Conservation (phyloP, 2,113 vertebrate species). For the Chionomys nivalis region DNA sequence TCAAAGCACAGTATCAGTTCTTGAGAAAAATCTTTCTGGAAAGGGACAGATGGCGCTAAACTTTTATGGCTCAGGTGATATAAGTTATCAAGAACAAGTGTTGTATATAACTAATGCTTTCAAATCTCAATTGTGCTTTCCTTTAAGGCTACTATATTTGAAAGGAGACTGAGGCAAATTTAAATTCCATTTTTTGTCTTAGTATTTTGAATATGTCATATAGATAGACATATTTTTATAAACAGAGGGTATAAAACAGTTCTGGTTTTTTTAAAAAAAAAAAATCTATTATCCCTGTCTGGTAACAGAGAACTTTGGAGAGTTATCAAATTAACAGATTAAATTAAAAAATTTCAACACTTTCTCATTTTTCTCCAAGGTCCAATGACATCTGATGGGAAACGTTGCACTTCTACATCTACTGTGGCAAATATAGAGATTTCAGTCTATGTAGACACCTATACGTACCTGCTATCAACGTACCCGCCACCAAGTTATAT, state of each 20-base stretch:
- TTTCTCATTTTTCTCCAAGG: conserved; percentile 10
- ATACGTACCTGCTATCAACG: background rate
- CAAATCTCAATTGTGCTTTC: conserved; percentile 61
- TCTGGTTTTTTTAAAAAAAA: background rate
- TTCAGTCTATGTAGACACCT: background rate
- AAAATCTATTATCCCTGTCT: background rate
- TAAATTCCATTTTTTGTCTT: conserved; percentile 52
- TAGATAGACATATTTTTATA: conserved; percentile 25
- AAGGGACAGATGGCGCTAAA: conserved; percentile 39
- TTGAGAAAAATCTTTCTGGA: conserved; percentile 57
- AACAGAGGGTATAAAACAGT: background rate
- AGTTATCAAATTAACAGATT: conserved; percentile 58
- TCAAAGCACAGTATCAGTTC: conserved; percentile 65
- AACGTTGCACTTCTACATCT: background rate
- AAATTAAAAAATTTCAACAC: conserved; percentile 20
- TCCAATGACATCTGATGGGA: background rate
- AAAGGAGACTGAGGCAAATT: conserved; percentile 58
- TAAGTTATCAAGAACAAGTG: conserved; percentile 58
- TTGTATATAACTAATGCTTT: conserved; percentile 51
- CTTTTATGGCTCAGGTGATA: conserved; percentile 46
- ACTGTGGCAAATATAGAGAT: conserved; percentile 20
- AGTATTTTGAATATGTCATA: conserved; percentile 57
- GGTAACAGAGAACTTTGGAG: conserved; percentile 12
- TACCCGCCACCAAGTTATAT: background rate
- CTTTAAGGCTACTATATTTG: conserved; percentile 48